A percentile compares a stretch with the other conserved stretches of the same genome.
phyloP scores from a whole-genome alignment of 2,888 invertebrate species.

The Cepaea hortensis region DNA sequence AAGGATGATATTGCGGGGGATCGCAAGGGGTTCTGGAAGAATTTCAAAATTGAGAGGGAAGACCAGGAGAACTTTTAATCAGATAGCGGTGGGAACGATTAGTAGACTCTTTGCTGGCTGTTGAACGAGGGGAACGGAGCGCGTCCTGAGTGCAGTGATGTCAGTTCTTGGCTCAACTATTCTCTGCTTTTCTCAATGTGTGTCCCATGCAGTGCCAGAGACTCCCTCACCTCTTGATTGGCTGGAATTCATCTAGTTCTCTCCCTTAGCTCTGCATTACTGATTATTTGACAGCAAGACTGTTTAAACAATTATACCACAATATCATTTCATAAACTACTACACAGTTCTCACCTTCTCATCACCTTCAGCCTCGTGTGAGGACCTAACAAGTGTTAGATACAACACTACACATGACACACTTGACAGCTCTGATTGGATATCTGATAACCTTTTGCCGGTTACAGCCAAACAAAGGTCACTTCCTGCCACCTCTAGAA shows the following conservation, averaged over 20 bases:
- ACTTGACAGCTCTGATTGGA: constrained; percentile 53
- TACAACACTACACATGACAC: constrained; percentile 63
- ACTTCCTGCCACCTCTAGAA: constrained; percentile 45
- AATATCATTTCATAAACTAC: background rate
- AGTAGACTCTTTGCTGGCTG: no score
- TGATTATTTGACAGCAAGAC: background rate
- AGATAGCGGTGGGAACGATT: no score
- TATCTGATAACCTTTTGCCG: constrained; percentile 44
- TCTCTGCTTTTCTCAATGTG: background rate
- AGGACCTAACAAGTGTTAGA: constrained; percentile 61
- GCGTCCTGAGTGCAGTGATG: no score
- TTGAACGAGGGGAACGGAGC: no score
- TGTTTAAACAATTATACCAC: background rate
- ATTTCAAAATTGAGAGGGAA: no score
- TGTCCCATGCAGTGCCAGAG: background rate
- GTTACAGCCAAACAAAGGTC: constrained; percentile 53
- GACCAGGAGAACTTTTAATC: no score
- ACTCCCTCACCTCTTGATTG: no score
- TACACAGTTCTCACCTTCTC: constrained; percentile 40
- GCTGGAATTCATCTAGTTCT: no score
- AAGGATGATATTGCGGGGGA: no score
- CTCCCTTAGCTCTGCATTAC: no score
- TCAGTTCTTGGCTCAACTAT: no score
- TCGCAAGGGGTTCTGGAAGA: no score
- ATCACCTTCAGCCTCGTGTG: constrained; percentile 56